These are phyloP conservation scores for Ochropleura plecta DNA, from an alignment of 2,888 invertebrate species.

Conservation along the genomic window DNA sequence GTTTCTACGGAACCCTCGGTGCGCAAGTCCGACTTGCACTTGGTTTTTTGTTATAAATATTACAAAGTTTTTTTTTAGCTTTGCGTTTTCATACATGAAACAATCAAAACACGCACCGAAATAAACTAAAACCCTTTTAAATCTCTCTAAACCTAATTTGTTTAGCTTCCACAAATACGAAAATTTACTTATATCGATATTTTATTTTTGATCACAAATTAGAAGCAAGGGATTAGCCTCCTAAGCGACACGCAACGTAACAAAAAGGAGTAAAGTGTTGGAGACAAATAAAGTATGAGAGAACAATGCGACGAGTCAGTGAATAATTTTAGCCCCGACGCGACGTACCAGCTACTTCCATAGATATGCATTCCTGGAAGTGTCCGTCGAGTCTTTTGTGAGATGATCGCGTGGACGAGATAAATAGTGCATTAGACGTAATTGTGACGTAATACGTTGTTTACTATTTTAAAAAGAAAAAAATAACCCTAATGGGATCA, in stretches of 20 bases:
- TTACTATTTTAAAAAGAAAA: background rate
- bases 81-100: background rate
- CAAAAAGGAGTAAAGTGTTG: constrained; percentile 78
- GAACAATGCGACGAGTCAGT: constrained; percentile 88
- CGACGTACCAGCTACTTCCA: constrained; percentile 72
- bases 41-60: too few relatives aligned
- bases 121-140: constrained; percentile 40
- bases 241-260: constrained; percentile 82
- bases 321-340: constrained; percentile 88
- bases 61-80: too few relatives aligned
- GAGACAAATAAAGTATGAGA: constrained; percentile 88
- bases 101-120: constrained; percentile 1
- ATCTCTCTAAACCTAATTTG: constrained; percentile 53
- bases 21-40: too few relatives aligned
- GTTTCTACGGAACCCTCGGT: too few relatives aligned
- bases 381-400: constrained; percentile 9
- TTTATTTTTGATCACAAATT: constrained; percentile 86
- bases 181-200: constrained; percentile 75
- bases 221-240: constrained; percentile 81
- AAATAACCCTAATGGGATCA: too few relatives aligned
- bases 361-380: constrained; percentile 69
- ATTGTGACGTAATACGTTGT: background rate
- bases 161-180: constrained; percentile 63
- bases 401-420: constrained; percentile 13
- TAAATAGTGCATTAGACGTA: constrained; percentile 22